phyloP scores from a whole-genome alignment of 1,140 invertebrate genomes.

The Cotesia vestalis region DNA sequence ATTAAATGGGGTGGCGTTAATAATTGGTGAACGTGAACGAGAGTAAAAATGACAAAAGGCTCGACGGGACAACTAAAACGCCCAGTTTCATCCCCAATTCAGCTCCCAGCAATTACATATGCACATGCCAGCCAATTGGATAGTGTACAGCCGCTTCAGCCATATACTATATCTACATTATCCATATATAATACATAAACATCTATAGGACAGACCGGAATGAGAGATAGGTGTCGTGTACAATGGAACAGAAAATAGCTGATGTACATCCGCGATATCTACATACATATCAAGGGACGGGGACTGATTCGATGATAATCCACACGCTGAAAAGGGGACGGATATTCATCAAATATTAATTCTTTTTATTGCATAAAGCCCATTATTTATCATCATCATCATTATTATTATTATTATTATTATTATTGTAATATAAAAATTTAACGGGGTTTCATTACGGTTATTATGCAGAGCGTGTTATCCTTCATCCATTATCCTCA shows the following conservation, averaged over 20 bases:
- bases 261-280: not conserved
- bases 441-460: no score
- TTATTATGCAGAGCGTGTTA: no score
- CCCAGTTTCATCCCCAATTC: constrained; percentile 23
- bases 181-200: no score
- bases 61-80: constrained; percentile 10
- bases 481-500: no score
- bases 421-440: no score
- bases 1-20: not conserved
- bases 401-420: no score
- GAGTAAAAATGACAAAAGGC: not conserved
- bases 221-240: constrained; percentile 4
- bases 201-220: no score
- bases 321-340: no score
- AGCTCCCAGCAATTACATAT: constrained; percentile 10
- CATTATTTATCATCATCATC: no score
- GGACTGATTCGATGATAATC: not conserved
- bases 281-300: not conserved
- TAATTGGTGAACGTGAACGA: not conserved
- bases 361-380: no score
- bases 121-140: constrained; percentile 10
- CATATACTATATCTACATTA: no score
- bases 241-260: constrained; percentile 11
- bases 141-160: not conserved
- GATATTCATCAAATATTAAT: no score